phyloP scores from a whole-genome alignment of 2,113 vertebrate genomes.

The sheep (Ovis aries) region DNA sequence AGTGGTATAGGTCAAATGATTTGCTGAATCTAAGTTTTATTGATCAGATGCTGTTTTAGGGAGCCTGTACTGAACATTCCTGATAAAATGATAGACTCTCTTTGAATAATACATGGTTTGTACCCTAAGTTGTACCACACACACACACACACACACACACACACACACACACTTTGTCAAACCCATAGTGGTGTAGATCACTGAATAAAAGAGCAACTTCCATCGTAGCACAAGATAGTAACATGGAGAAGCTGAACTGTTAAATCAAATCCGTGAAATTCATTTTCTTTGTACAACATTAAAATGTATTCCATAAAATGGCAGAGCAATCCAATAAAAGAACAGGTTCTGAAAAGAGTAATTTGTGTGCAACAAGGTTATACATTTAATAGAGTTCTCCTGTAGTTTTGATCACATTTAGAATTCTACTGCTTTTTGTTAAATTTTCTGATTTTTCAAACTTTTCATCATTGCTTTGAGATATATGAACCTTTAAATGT shows the following conservation, averaged over 20 bases:
- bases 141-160: not conserved
- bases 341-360: constrained; percentile 60
- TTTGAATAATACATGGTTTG: constrained; percentile 53
- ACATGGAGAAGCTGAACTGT: constrained; percentile 60
- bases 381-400: constrained; percentile 74
- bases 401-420: constrained; percentile 74
- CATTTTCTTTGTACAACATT: constrained; percentile 62
- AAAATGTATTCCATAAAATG: constrained; percentile 72
- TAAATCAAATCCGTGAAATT: constrained; percentile 62
- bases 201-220: constrained; percentile 35
- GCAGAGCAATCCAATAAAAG: constrained; percentile 64
- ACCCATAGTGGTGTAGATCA: not conserved
- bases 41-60: constrained; percentile 30
- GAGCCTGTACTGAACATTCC: constrained; percentile 30
- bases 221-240: constrained; percentile 21
- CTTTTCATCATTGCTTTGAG: constrained; percentile 77
- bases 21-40: constrained; percentile 58
- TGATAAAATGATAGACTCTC: constrained; percentile 33
- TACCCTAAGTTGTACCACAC: not conserved
- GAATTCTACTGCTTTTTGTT: constrained; percentile 79
- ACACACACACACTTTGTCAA: not conserved
- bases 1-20: constrained; percentile 21
- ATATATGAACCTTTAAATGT: constrained; percentile 81
- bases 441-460: constrained; percentile 73
- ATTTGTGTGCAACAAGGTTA: constrained; percentile 71